Percentiles rank a stretch among this genome's conserved stretches.
These are phyloP conservation scores for Polydrusus pterygomalis DNA, from an alignment of 2,888 invertebrate species.

Conservation along the genomic window DNA sequence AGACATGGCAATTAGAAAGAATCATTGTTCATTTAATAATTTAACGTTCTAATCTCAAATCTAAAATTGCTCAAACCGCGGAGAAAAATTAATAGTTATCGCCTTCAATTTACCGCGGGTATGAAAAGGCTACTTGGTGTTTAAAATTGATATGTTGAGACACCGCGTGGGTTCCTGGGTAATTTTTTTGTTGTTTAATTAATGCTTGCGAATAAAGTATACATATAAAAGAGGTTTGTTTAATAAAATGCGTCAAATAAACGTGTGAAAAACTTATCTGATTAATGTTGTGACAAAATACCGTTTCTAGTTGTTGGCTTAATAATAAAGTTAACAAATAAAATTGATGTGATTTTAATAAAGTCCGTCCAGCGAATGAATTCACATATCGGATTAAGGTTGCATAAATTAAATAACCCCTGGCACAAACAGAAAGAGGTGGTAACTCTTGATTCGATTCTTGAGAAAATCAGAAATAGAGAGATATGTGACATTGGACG, in stretches of 20 bases:
- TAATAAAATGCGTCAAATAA: background rate
- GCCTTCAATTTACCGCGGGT: background rate
- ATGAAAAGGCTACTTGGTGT: background rate
- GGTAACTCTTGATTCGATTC: no score
- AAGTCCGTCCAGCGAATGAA: no score
- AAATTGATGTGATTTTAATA: no score
- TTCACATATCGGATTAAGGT: no score
- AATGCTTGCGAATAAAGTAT: background rate
- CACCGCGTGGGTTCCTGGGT: background rate
- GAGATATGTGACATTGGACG: no score
- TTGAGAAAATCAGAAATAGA: no score
- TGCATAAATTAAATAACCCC: no score
- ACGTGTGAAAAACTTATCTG: background rate
- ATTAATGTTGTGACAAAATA: background rate
- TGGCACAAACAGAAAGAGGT: no score
- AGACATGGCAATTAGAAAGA: background rate
- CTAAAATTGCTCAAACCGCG: background rate
- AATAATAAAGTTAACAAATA: no score
- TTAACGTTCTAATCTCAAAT: background rate
- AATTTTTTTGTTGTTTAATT: constrained; percentile 7
- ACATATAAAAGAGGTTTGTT: constrained; percentile 6
- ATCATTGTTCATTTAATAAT: background rate
- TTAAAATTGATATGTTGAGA: constrained; percentile 3
- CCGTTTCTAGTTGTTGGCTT: background rate
- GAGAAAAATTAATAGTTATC: constrained; percentile 1